Percentiles rank a stretch among this genome's conserved stretches.
Evolutionary conservation across 1,140 invertebrate genomes (phyloP).

Genomic region (Drosophila pseudoananassae): DNA sequence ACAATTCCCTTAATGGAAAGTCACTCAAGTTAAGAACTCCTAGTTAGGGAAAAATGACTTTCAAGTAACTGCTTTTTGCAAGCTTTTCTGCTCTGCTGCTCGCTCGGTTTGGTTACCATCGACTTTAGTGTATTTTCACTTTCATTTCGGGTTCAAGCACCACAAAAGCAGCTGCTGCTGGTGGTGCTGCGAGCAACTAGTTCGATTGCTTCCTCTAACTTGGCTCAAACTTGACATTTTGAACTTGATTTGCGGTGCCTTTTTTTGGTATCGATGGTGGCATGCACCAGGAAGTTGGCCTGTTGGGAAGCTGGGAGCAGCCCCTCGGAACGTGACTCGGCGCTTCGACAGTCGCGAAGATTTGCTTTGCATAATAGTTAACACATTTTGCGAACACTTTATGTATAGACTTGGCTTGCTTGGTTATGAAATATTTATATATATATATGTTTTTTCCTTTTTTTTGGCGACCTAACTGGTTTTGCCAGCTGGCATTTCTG

Average conservation of each 20-base stretch:
- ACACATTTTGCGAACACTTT: slow-evolving; percentile 54
- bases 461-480: slow-evolving; percentile 59
- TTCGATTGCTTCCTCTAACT: slow-evolving; percentile 40
- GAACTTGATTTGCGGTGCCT: slow-evolving; percentile 63
- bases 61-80: slow-evolving; percentile 69
- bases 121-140: slow-evolving; percentile 67
- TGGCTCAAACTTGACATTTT: slow-evolving; percentile 75
- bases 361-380: slow-evolving; percentile 68
- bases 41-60: slow-evolving; percentile 22
- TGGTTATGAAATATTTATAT: slow-evolving; percentile 60
- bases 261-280: slow-evolving; percentile 8
- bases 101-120: slow-evolving; percentile 43
- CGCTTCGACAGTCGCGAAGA: slow-evolving; percentile 33
- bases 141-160: slow-evolving; percentile 82
- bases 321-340: slow-evolving; percentile 56
- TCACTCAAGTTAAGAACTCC: slow-evolving; percentile 13
- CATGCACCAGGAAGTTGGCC: slow-evolving; percentile 26
- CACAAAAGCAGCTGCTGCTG: slow-evolving; percentile 53
- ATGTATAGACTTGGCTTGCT: slow-evolving; percentile 32
- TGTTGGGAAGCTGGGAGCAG: slow-evolving; percentile 11
- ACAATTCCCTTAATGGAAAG: neutral
- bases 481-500: slow-evolving; percentile 50
- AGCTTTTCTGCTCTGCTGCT: slow-evolving; percentile 19
- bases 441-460: neutral
- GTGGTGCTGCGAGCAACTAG: slow-evolving; percentile 19